Percentiles rank a stretch among this genome's conserved stretches.
These are phyloP conservation scores for Epinephelus coioides DNA, from an alignment of 2,797 vertebrate species.

Conservation along the genomic window DNA sequence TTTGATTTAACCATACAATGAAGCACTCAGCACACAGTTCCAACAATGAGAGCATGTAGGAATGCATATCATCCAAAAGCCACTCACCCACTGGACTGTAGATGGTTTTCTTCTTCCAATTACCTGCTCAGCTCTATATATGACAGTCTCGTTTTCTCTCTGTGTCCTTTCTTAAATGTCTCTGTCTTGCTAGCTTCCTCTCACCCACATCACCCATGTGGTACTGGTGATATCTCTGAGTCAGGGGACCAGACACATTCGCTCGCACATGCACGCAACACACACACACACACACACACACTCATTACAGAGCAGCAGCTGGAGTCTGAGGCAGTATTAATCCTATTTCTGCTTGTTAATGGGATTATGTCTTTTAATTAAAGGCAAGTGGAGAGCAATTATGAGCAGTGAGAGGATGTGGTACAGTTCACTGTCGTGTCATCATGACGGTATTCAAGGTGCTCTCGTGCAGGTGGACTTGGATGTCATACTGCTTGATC, in stretches of 20 bases:
- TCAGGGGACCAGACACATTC: conserved; percentile 65
- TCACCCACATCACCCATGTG: conserved; percentile 66
- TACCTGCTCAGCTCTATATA: neutral
- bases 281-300: conserved; percentile 28
- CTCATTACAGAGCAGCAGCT: conserved; percentile 78
- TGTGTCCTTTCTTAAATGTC: conserved; percentile 41
- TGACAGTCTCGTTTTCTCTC: neutral
- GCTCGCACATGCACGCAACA: neutral
- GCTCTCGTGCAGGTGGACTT: conserved; percentile 55
- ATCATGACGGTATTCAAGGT: conserved; percentile 68
- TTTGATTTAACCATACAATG: neutral
- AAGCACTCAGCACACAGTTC: neutral
- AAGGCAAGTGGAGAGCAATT: conserved; percentile 85
- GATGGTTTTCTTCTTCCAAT: conserved; percentile 11
- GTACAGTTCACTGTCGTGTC: conserved; percentile 75
- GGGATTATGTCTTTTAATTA: conserved; percentile 89
- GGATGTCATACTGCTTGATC: conserved; percentile 14
- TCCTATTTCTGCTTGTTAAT: conserved; percentile 87
- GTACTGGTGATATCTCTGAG: conserved; percentile 72
- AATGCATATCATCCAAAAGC: neutral
- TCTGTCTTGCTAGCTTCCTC: conserved; percentile 45
- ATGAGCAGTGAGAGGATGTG: conserved; percentile 81
- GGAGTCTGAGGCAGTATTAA: conserved; percentile 84
- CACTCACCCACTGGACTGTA: neutral
- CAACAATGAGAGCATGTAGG: neutral